Base-by-base conservation (phyloP, 1,140 invertebrate species). In the Sycobia sp. region DNA sequence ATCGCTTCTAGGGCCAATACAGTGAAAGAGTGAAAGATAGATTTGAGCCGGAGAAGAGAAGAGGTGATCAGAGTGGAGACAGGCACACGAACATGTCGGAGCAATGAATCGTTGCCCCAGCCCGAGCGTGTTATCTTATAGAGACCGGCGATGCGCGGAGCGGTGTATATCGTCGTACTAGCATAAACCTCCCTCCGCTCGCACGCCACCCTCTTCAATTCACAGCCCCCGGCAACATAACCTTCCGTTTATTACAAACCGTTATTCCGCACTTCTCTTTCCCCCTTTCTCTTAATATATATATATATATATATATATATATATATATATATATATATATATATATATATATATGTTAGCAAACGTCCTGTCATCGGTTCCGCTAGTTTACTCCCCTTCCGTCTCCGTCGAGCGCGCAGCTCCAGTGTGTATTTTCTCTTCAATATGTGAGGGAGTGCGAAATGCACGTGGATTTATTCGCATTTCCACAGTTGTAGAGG, bases 231-330 rank as follows among this genome's bases (percentile, higher is more conserved):
- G 50, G 57, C 34, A 44, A 32, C 59, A 29, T 51, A 53, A 53
- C 59, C 65, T 66, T 51, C 46, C 54, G 59, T 60, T 62, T 61
- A 66, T 66, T 66, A 66, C 65, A 53, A 57, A 53, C 54, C 54
- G 39, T 62, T 66, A 66, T 66, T 44, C 58, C 51, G 41, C 58
- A 14, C 34, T n/a, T n/a, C n/a, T n/a, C n/a, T n/a, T n/a, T n/a
- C n/a, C n/a, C n/a, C n/a, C n/a, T n/a, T n/a, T n/a, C 4, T 36
- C 14, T 18, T 39, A 36, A 4, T 57, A 20, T 18, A 36, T 32
- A 61, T 50, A 49, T 20, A 51, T 62, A 39, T 23, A 53, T 49
- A 46, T 49, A 29, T 16, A 41, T 38, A 23, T 36, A 58, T 32
- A n/a, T 38, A 47, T 49, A 39, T 39, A n/a, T n/a, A n/a, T n/a